Percentiles rank a stretch among this genome's conserved stretches.
Conservation (phyloP, 2,797 vertebrate species). For the Hyperoplus immaculatus region DNA sequence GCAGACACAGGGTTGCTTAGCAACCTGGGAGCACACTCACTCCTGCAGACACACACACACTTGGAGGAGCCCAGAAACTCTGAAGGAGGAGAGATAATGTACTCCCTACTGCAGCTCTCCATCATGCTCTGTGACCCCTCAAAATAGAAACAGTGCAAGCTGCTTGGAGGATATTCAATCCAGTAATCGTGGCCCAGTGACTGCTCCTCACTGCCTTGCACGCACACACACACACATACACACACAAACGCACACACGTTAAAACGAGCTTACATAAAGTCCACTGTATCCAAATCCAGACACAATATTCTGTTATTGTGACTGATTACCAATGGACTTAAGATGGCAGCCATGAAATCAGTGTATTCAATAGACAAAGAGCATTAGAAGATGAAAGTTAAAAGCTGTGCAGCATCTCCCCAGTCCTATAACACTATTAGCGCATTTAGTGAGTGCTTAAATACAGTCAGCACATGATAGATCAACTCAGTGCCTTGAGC, state of each 20-base stretch:
- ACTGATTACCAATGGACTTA: constrained; percentile 31
- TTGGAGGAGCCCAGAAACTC: constrained; percentile 65
- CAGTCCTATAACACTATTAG: constrained; percentile 69
- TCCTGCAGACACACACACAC: constrained; percentile 39
- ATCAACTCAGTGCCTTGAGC: constrained; percentile 71
- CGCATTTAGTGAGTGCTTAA: constrained; percentile 76
- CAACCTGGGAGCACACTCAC: constrained; percentile 73
- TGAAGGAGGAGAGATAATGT: constrained; percentile 62
- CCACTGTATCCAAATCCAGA: constrained; percentile 13
- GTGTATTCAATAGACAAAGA: constrained; percentile 61
- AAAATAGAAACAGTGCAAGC: constrained; percentile 31
- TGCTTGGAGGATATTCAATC: constrained; percentile 36
- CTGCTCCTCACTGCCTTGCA: neutral
- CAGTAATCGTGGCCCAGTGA: constrained; percentile 29
- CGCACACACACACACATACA: neutral
- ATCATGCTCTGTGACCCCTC: constrained; percentile 45
- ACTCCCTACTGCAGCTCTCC: constrained; percentile 53
- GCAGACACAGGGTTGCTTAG: constrained; percentile 79
- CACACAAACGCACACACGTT: neutral
- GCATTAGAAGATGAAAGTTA: constrained; percentile 65
- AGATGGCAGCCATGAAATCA: constrained; percentile 62
- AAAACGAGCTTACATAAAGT: constrained; percentile 10
- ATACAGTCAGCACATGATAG: constrained; percentile 76
- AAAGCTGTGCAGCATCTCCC: constrained; percentile 62
- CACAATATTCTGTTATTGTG: constrained; percentile 38